Evolutionary conservation across 2,797 vertebrate genomes (phyloP), one percentile per base, ranked within the genome.

Genomic region (Oreortyx pictus): DNA sequence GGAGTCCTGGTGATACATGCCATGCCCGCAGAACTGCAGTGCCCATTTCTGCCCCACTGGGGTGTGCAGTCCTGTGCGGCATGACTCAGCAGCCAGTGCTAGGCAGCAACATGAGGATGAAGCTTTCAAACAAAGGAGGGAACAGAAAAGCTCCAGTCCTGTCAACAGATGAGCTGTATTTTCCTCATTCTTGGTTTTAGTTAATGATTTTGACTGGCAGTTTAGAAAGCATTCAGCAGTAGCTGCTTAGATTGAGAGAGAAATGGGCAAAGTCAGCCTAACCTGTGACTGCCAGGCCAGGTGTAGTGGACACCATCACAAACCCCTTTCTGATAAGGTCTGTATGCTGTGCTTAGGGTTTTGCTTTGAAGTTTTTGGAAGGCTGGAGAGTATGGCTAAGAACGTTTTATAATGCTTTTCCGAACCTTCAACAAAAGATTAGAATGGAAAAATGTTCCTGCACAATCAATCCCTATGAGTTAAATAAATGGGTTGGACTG

Each of bases 91-190:
- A 20, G 5, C 2, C 25, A 7, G 19, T 35, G 70, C n/a, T 5
- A 18, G 37, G 17, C 59, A 46, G 27, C 62, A 24, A 27, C 1
- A 0, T 64, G 71, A 0, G 0, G 27, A 12, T 0, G 9, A 73
- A 56, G 8, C n/a, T 78, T 92, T 90, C 50, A 47, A 10, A 41
- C 18, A 81, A 75, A 49, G 41, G 37, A 60, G 22, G 8, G 8
- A 74, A 25, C 22, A 82, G 37, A 44, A 84, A 82, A 67, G 13
- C 33, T 52, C n/a, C 10, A 18, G 41, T 84, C 27, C n/a, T 66
- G 5, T 66, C 47, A 64, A 1, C 8, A 65, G 18, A 29, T 24
- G 37, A 80, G 46, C 54, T 6, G 46, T 71, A 4, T 31, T 85
- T 65, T n/a, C 25, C 14, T 74, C 0, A 0, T 92, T 74, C 11